phyloP scores from a whole-genome alignment of 2,113 vertebrate genomes.

The Xenopus tropicalis region UCB_Xtro_10.0 CM004443.2:156976001-156976500 shows the following conservation, averaged over 20 bases:
- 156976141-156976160: slow-evolving; percentile 18
- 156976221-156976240: not conserved
- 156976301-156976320: not conserved
- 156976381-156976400: not conserved
- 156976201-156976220: slow-evolving; percentile 16
- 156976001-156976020: slow-evolving; percentile 15
- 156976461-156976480: too few species aligned
- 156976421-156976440: not conserved
- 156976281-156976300: not conserved
- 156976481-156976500: too few species aligned
- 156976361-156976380: not conserved
- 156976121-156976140: slow-evolving; percentile 34
- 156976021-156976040: slow-evolving; percentile 24
- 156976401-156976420: not conserved
- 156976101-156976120: slow-evolving; percentile 23
- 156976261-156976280: not conserved
- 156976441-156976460: not conserved
- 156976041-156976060: slow-evolving; percentile 20
- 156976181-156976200: slow-evolving; percentile 26
- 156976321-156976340: not conserved
- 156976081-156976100: slow-evolving; percentile 24
- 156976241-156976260: not conserved
- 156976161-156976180: slow-evolving; percentile 24
- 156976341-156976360: not conserved
- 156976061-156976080: slow-evolving; percentile 35